These are phyloP conservation scores for Myocastor coypus DNA, from an alignment of 2,113 vertebrate genomes.

Conservation along the genomic window DNA sequence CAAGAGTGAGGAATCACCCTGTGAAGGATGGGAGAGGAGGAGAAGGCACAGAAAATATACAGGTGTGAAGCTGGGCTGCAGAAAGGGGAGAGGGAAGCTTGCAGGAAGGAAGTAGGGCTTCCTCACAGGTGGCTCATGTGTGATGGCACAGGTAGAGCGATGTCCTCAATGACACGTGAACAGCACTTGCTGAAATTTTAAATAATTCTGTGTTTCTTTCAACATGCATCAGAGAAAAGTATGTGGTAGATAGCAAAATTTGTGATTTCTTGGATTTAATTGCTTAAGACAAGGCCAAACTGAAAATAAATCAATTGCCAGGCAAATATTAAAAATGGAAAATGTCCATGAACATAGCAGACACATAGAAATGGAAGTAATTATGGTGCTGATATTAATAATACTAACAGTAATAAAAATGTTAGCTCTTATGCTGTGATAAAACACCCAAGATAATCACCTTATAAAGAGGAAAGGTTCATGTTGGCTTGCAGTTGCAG, in stretches of 20 bases:
- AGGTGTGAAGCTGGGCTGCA: background rate
- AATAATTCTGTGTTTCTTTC: background rate
- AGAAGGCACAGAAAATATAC: background rate
- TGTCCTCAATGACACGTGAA: too few relatives aligned
- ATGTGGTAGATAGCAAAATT: background rate
- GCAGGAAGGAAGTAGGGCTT: background rate
- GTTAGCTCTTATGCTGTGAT: background rate
- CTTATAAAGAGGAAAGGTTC: background rate
- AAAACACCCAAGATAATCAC: background rate
- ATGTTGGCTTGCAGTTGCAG: background rate
- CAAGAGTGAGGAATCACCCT: background rate
- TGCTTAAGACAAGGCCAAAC: background rate
- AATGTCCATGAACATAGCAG: background rate
- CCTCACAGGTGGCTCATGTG: too few relatives aligned
- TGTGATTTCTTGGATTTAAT: background rate
- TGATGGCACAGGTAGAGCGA: too few relatives aligned
- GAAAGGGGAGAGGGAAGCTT: background rate
- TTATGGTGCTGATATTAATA: background rate
- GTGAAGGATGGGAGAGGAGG: background rate
- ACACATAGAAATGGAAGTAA: background rate
- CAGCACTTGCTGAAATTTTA: background rate
- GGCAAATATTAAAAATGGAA: background rate
- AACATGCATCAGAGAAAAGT: background rate
- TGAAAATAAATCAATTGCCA: background rate
- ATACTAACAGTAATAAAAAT: background rate